Percentiles rank a stretch among this genome's conserved stretches.
phyloP scores from a whole-genome alignment of 2,797 vertebrate species.

The Hemibagrus guttatus region DNA sequence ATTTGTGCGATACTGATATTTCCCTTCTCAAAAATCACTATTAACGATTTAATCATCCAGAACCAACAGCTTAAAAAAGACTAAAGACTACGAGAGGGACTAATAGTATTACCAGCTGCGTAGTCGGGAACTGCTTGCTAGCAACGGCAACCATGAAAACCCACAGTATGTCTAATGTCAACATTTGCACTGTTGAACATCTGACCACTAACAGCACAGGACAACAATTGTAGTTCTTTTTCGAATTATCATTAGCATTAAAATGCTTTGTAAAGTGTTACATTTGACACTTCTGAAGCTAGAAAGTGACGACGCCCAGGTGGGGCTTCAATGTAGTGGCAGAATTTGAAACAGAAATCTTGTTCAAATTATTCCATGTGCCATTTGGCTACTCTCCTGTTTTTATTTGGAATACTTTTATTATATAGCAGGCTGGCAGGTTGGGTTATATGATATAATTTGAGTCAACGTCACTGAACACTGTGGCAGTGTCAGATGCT shows the following conservation, averaged over 20 bases:
- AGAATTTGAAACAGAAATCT: not conserved
- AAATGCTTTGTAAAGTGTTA: not conserved
- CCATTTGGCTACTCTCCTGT: not conserved
- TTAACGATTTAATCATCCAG: not conserved
- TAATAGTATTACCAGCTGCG: not conserved
- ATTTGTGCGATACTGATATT: not conserved
- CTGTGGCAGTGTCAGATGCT: not conserved
- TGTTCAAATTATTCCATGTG: not conserved
- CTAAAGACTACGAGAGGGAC: not conserved
- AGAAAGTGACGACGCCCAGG: not conserved
- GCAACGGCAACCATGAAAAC: not conserved
- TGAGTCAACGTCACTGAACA: not conserved
- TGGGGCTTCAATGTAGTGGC: too few species aligned
- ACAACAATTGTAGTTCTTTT: not conserved
- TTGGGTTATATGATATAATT: not conserved
- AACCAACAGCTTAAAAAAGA: not conserved
- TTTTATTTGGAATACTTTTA: not conserved
- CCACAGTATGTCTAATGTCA: too few species aligned
- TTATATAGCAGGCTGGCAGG: not conserved
- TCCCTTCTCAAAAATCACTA: not conserved
- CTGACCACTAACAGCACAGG: not conserved
- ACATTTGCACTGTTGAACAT: too few species aligned
- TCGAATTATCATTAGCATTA: not conserved
- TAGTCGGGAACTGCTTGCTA: not conserved
- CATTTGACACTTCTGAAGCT: not conserved